Evolutionary conservation across 1,140 invertebrate genomes (phyloP).

Genomic region (Aporrectodea caliginosa): DNA sequence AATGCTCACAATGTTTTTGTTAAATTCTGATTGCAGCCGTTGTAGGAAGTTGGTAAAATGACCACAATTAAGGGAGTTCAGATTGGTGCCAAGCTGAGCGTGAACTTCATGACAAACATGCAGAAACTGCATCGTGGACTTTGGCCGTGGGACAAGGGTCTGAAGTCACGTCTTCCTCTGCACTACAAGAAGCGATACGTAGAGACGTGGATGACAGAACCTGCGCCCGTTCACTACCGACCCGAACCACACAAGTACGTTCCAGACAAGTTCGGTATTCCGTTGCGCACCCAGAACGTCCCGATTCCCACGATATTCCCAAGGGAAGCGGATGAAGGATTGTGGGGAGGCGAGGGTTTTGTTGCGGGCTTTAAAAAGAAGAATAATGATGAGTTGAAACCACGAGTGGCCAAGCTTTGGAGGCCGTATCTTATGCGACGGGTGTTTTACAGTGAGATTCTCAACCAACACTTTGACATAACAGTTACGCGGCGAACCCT

Average conservation of each 20-base stretch:
- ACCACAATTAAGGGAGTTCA: not conserved
- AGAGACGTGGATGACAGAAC: constrained; percentile 73
- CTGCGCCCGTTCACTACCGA: constrained; percentile 79
- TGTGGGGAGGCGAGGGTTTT: constrained; percentile 96
- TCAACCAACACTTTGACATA: constrained; percentile 78
- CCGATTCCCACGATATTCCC: constrained; percentile 71
- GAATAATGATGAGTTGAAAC: constrained; percentile 28
- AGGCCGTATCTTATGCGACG: constrained; percentile 71
- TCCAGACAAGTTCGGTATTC: constrained; percentile 67
- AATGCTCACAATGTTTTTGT: too few relatives aligned
- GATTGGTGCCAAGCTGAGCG: not conserved
- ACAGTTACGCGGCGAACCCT: constrained; percentile 75
- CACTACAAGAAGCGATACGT: constrained; percentile 83
- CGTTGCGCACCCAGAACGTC: constrained; percentile 58
- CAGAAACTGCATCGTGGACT: constrained; percentile 27
- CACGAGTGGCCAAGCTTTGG: constrained; percentile 72
- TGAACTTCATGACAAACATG: constrained; percentile 21
- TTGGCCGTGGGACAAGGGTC: constrained; percentile 35
- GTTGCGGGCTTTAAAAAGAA: constrained; percentile 81
- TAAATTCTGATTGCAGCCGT: too few relatives aligned
- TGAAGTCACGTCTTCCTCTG: constrained; percentile 62
- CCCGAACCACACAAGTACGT: constrained; percentile 70
- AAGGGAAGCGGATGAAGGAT: constrained; percentile 73
- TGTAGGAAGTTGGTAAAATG: too few relatives aligned
- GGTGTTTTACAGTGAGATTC: constrained; percentile 88